Evolutionary conservation across 2,888 invertebrate genomes (phyloP).

Genomic region (Cheilosia grossa): DNA sequence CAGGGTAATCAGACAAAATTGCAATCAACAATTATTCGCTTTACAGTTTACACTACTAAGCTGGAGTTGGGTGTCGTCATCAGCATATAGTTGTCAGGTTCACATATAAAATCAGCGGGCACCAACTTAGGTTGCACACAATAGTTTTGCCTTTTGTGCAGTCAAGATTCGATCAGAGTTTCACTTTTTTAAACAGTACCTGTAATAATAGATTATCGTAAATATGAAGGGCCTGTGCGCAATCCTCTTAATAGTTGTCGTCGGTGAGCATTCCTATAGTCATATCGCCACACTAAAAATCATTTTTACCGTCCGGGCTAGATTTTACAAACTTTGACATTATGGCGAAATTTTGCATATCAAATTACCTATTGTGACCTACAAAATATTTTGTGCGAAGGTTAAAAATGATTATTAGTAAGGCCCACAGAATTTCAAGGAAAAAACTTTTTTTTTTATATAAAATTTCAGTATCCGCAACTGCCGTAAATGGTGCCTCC

Average conservation of each 20-base stretch:
- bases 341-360: no score
- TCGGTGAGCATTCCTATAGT: conserved; percentile 7
- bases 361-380: no score
- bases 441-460: neutral
- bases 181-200: conserved; percentile 5
- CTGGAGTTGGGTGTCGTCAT: conserved; percentile 5
- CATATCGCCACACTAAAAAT: no score
- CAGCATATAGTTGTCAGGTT: neutral
- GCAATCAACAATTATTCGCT: neutral
- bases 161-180: conserved; percentile 4
- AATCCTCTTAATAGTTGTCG: conserved; percentile 18
- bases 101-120: conserved; percentile 14
- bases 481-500: conserved; percentile 16
- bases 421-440: no score
- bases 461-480: neutral
- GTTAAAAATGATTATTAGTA: no score
- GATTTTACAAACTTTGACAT: no score
- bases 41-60: no score
- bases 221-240: conserved; percentile 21
- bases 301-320: no score
- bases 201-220: no score
- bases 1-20: neutral
- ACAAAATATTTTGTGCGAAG: no score
- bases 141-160: conserved; percentile 7
- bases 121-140: neutral